Base-by-base conservation (phyloP, 1,140 invertebrate genomes). In the Platorchestia sp. region DNA sequence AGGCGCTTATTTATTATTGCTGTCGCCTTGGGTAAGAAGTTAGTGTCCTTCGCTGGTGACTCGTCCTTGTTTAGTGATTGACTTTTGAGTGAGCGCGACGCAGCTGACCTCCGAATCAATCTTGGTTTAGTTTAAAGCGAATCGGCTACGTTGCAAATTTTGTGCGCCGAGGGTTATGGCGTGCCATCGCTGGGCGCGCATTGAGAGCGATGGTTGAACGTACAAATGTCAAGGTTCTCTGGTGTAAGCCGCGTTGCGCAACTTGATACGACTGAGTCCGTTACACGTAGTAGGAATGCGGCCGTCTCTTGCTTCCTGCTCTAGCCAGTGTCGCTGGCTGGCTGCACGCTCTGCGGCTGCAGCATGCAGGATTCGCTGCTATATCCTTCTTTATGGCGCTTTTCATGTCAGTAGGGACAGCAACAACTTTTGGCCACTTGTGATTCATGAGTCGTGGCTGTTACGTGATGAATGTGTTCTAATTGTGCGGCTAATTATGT, bases 151-250 rank as follows among this genome's bases (percentile, higher is more conserved):
- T 14, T 41, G n/a, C 87, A 89, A 42, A 41, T 89, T 41, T 89
- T 41, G 87, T 89, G 87, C 36, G 43, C 27, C 59, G 59, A 75
- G 14, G 59, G 1, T 89, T 89, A 89, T 89, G 87, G 41, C 43
- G n/a, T 5, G 3, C 41, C 5, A 89, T 10, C 41, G 59, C 27
- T 42, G 43, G 87, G 41, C 41, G 22, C 87, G 36, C 43, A 89
- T 89, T 89, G n/a, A 44, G 87, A 89, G 87, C 87, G 41, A 75
- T 89, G 36, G 41, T 42, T 89, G 87, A 19, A 14, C 43, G 87
- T 41, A 19, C 87, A 89, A 89, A 89, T 89, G 87, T 89, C 87
- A 89, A 89, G 87, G 87, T 44, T 89, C 41, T 89, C 43, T 89
- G 41, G 59, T 36, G 59, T 75, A 27, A 36, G 59, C 59, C 59